Conservation (phyloP, 1,140 invertebrate genomes). For the Phortica variegata region DNA sequence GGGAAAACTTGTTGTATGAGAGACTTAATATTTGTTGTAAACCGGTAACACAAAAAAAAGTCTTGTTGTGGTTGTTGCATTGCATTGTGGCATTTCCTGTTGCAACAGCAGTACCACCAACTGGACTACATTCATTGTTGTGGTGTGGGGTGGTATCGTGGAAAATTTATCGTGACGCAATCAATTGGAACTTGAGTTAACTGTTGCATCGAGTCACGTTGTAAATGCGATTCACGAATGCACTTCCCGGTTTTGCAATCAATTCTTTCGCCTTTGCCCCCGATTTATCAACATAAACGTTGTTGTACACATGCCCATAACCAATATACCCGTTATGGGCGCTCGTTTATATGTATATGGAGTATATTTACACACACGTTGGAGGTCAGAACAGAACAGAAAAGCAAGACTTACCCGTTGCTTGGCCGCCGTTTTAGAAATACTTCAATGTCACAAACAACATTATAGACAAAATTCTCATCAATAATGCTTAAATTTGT, state of each 20-base stretch:
- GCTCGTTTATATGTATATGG: conserved; percentile 11
- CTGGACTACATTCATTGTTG: no score
- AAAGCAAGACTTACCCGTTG: conserved; percentile 43
- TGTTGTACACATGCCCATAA: conserved; percentile 20
- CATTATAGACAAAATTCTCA: conserved; percentile 53
- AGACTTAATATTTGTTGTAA: no score
- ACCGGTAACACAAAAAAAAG: no score
- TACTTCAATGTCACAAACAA: conserved; percentile 47
- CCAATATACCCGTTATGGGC: conserved; percentile 33
- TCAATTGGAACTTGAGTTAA: no score
- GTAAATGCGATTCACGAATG: conserved; percentile 19
- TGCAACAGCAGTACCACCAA: no score
- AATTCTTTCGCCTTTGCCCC: background rate
- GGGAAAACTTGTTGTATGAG: no score
- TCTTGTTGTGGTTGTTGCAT: no score
- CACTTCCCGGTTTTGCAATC: background rate
- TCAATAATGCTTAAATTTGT: conserved; percentile 46
- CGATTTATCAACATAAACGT: conserved; percentile 10
- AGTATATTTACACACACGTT: background rate
- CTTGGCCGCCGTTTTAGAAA: conserved; percentile 45
- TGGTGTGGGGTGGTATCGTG: no score
- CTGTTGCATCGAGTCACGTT: no score
- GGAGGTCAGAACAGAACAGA: no score
- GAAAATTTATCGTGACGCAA: no score
- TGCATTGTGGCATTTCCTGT: no score